phyloP scores from a whole-genome alignment of 2,797 vertebrate species.

The Bovichtus variegatus region DNA sequence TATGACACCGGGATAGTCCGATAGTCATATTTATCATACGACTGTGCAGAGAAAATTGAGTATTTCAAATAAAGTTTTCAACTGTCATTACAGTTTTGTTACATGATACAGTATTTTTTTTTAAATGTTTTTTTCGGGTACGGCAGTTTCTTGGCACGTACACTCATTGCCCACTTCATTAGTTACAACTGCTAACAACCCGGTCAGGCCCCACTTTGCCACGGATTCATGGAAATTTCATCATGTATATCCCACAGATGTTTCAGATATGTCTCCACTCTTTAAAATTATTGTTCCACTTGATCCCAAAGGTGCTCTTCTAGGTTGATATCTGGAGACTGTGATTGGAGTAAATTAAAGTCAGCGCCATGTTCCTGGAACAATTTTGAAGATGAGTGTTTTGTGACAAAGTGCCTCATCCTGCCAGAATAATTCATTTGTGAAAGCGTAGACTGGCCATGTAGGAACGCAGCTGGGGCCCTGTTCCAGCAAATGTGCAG shows the following conservation, averaged over 20 bases:
- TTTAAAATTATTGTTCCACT: not conserved
- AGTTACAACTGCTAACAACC: not conserved
- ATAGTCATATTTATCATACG: no score
- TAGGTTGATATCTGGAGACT: slow-evolving; percentile 1
- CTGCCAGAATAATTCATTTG: slow-evolving; percentile 40
- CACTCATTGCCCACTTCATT: not conserved
- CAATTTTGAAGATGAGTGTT: slow-evolving; percentile 30
- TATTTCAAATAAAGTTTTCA: not conserved
- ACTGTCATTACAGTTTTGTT: not conserved
- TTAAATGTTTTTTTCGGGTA: not conserved
- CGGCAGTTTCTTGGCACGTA: not conserved
- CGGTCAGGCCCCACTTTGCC: no score
- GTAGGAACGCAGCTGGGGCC: slow-evolving; percentile 43
- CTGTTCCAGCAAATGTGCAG: slow-evolving; percentile 40
- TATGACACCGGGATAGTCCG: not conserved
- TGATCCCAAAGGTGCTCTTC: slow-evolving; percentile 5
- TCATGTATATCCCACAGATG: not conserved
- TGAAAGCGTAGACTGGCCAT: slow-evolving; percentile 23
- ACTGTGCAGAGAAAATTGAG: not conserved
- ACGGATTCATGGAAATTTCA: not conserved
- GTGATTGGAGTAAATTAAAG: slow-evolving; percentile 28
- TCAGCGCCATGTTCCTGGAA: slow-evolving; percentile 6
- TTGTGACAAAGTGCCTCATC: slow-evolving; percentile 29
- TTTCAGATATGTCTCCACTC: not conserved
- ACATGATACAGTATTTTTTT: not conserved